Evolutionary conservation across 2,888 invertebrate species (phyloP).

Genomic region (Eupithecia subfuscata): DNA sequence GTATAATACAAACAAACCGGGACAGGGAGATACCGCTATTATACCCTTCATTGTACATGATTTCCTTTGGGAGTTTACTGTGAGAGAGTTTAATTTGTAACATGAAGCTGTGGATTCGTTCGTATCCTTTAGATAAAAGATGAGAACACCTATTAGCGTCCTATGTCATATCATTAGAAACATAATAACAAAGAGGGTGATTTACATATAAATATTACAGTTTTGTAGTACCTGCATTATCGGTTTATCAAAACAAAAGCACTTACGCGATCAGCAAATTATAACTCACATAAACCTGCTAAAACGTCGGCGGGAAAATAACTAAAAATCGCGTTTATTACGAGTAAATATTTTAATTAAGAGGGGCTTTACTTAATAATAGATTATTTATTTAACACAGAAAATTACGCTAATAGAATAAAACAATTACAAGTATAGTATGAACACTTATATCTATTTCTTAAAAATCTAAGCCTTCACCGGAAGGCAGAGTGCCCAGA

Average conservation of each 20-base stretch:
- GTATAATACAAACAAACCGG: constrained; percentile 18
- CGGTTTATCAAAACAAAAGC: not conserved
- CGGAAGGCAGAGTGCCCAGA: no score
- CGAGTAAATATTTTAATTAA: not conserved
- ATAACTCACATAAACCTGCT: not conserved
- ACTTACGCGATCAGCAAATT: not conserved
- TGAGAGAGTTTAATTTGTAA: constrained; percentile 34
- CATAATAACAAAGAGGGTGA: not conserved
- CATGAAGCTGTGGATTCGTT: constrained; percentile 21
- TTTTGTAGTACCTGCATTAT: not conserved
- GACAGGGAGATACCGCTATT: constrained; percentile 23
- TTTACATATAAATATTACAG: not conserved
- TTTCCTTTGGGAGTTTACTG: constrained; percentile 32
- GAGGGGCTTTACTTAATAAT: not conserved
- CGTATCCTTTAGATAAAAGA: not conserved
- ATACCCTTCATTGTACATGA: constrained; percentile 36
- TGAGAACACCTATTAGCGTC: not conserved
- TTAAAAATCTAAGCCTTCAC: no score
- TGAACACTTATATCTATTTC: no score
- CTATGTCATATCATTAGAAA: not conserved
- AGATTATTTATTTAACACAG: no score
- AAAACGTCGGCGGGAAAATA: not conserved
- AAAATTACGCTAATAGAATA: no score
- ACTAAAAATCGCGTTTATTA: not conserved
- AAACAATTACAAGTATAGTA: no score